Conservation (phyloP, 2,888 invertebrate species). For the Xestobium rufovillosum region DNA sequence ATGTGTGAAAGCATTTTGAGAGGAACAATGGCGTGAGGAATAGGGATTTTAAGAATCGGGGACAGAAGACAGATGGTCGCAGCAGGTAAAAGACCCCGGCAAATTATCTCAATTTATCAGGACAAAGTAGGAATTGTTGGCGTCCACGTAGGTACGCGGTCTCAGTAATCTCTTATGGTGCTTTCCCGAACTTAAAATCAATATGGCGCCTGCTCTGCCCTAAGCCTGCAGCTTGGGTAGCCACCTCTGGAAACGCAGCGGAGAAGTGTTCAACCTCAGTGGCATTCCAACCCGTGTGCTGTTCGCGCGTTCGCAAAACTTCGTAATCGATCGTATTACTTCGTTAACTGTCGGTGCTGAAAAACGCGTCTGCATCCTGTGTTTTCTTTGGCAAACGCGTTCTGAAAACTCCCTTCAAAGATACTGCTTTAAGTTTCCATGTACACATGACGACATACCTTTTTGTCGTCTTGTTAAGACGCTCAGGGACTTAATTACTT, state of each 20-base stretch:
- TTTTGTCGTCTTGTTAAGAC: too few species aligned
- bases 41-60: too few species aligned
- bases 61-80: slow-evolving; percentile 22
- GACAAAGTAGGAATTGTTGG: slow-evolving; percentile 26
- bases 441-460: too few species aligned
- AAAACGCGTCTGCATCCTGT: slow-evolving; percentile 32
- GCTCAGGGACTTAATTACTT: too few species aligned
- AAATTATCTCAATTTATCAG: slow-evolving; percentile 27
- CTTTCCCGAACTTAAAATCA: slow-evolving; percentile 42
- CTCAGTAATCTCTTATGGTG: slow-evolving; percentile 24
- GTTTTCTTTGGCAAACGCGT: slow-evolving; percentile 25
- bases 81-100: slow-evolving; percentile 24
- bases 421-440: not conserved
- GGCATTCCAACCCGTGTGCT: slow-evolving; percentile 38
- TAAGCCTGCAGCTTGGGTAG: not conserved
- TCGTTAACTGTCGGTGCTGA: slow-evolving; percentile 33
- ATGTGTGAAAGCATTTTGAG: too few species aligned
- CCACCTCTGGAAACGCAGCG: slow-evolving; percentile 23
- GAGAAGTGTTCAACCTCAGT: slow-evolving; percentile 37
- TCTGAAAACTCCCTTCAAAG: slow-evolving; percentile 6
- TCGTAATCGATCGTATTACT: slow-evolving; percentile 35
- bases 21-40: too few species aligned
- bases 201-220: slow-evolving; percentile 43
- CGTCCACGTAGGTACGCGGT: slow-evolving; percentile 26
- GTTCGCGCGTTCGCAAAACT: slow-evolving; percentile 37